Conservation (phyloP, 2,113 vertebrate genomes). For the Lagenorhynchus albirostris region DNA sequence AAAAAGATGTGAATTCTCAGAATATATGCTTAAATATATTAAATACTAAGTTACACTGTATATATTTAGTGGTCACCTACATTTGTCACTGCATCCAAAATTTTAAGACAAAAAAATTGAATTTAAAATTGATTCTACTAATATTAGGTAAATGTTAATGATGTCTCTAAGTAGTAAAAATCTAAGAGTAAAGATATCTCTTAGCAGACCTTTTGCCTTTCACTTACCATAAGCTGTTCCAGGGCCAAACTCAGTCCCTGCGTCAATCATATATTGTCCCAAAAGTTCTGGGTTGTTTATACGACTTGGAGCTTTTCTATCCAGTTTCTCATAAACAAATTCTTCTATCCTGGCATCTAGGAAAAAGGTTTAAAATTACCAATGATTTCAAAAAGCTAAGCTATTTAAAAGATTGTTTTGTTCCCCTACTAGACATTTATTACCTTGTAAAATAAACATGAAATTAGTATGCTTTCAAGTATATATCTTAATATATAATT, state of each 20-base stretch:
- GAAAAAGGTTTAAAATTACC: constrained; percentile 51
- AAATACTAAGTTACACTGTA: background rate
- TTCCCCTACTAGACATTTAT: background rate
- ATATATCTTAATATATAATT: background rate
- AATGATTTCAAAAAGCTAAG: constrained; percentile 53
- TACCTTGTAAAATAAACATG: constrained; percentile 4
- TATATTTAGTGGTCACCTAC: background rate
- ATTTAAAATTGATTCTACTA: constrained; percentile 11
- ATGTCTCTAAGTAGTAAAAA: constrained; percentile 20
- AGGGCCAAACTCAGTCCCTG: constrained; percentile 95
- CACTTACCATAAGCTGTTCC: constrained; percentile 96
- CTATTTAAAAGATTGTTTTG: background rate
- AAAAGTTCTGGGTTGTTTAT: constrained; percentile 96
- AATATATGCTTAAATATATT: constrained; percentile 23
- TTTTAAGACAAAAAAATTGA: constrained; percentile 32
- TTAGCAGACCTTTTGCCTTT: background rate
- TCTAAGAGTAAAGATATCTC: background rate
- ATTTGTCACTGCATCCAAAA: constrained; percentile 15
- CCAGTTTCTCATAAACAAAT: constrained; percentile 98
- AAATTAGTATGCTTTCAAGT: constrained; percentile 21
- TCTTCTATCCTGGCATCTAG: constrained; percentile 97
- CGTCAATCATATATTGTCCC: constrained; percentile 96
- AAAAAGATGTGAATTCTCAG: constrained; percentile 9
- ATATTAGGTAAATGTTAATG: background rate
- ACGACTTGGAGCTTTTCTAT: constrained; percentile 95